These are phyloP conservation scores for Melieria omissa DNA, from an alignment of 2,888 invertebrate species.

Conservation along the genomic window DNA sequence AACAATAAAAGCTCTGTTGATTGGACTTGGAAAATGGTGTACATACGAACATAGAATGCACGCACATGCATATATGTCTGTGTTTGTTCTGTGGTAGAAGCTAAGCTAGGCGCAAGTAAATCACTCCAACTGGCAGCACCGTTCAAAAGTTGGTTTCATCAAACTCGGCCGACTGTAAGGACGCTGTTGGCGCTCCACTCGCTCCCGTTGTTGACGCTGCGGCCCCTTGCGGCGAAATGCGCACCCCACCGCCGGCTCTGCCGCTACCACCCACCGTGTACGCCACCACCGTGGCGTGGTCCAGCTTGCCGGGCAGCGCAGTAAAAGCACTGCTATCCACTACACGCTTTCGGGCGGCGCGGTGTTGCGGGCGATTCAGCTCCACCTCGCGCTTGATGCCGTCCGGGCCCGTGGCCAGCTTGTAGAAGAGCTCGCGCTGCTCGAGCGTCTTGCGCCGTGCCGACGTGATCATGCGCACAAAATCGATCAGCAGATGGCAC, in stretches of 20 bases:
- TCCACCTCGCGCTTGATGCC: slow-evolving; percentile 70
- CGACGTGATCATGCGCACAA: slow-evolving; percentile 82
- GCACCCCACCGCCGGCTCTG: not conserved
- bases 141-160: slow-evolving; percentile 64
- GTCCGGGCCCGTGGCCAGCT: slow-evolving; percentile 69
- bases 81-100: not conserved
- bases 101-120: not conserved
- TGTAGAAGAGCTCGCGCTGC: slow-evolving; percentile 81
- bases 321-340: slow-evolving; percentile 78
- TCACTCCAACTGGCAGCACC: not conserved
- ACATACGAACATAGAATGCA: too few species aligned
- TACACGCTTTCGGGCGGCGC: slow-evolving; percentile 75
- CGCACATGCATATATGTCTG: too few species aligned
- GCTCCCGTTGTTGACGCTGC: slow-evolving; percentile 24
- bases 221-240: slow-evolving; percentile 10
- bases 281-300: slow-evolving; percentile 87
- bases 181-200: slow-evolving; percentile 43
- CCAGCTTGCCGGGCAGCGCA: slow-evolving; percentile 84
- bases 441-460: slow-evolving; percentile 85
- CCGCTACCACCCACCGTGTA: slow-evolving; percentile 75
- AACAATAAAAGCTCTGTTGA: slow-evolving; percentile 7
- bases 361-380: slow-evolving; percentile 73
- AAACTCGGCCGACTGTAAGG: slow-evolving; percentile 63
- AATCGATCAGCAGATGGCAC: slow-evolving; percentile 80
- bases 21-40: not conserved